phyloP scores from a whole-genome alignment of 2,797 vertebrate genomes.

The Typhlichthys subterraneus region DNA sequence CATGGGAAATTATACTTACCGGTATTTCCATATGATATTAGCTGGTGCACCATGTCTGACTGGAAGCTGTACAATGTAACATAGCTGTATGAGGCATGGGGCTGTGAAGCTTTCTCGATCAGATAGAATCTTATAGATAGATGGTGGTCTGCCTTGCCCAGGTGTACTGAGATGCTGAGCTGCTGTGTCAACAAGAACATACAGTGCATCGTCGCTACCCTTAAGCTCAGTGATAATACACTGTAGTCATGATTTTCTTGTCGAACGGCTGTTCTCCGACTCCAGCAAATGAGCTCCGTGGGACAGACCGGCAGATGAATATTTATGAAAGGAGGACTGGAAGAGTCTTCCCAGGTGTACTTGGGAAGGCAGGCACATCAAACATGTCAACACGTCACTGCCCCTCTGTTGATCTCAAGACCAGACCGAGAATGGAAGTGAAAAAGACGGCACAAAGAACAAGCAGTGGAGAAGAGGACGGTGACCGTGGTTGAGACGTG shows the following conservation, averaged over 20 bases:
- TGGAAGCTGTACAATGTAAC: constrained; percentile 37
- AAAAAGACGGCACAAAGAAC: neutral
- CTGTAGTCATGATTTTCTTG: constrained; percentile 23
- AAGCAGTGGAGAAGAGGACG: constrained; percentile 3
- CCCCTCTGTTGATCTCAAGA: constrained; percentile 41
- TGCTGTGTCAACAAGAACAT: constrained; percentile 32
- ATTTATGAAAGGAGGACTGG: constrained; percentile 43
- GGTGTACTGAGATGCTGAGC: constrained; percentile 43
- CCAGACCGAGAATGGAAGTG: constrained; percentile 31
- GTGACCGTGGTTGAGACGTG: too few species aligned
- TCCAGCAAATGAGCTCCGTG: constrained; percentile 41
- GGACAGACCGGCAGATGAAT: constrained; percentile 47
- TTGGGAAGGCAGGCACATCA: constrained; percentile 43
- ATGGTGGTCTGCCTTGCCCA: constrained; percentile 12
- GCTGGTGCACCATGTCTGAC: constrained; percentile 33
- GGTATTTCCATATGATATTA: constrained; percentile 21
- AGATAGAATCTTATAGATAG: neutral
- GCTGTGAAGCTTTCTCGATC: constrained; percentile 26
- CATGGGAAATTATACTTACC: neutral
- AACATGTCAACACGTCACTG: constrained; percentile 45
- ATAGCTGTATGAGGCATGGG: constrained; percentile 14
- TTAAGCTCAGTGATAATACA: constrained; percentile 28
- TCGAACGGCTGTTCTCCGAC: constrained; percentile 27
- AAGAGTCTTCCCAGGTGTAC: constrained; percentile 8
- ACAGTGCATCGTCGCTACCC: neutral